Evolutionary conservation across 2,113 vertebrate species (phyloP), one percentile per base, ranked within the genome.

Genomic region (Myotis brandtii): DNA sequence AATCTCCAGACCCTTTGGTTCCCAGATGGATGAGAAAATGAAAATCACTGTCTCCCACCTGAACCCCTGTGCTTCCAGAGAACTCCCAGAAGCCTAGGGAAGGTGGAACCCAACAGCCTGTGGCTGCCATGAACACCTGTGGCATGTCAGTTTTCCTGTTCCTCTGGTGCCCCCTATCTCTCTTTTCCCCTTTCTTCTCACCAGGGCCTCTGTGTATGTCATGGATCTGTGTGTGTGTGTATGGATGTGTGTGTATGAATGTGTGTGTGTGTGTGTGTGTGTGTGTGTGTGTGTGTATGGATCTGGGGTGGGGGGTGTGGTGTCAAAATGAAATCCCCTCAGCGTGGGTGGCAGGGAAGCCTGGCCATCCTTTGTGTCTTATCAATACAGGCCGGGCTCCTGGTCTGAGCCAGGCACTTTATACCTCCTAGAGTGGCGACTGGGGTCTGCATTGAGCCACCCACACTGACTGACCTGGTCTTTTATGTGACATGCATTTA

Each of bases 401-500:
- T 52, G 56, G 67, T 77, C 93, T 75, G 50, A 52, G 69, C 76
- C 64, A 1, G 52, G 50, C 56, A 95, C 92, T 96, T 86, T 91
- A 43, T 86, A 69, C 67, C 86, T 91, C 80, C 84, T 32, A 6
- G n/a, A 89, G 66, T 94, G 80, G 70, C 72, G 92, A 79, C 20
- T 0, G 0, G 88, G 80, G 75, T 67, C 37, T 94, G 69, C 75
- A 27, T 46, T 0, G 4, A 94, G 89, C 93, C 83, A 93, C 92
- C 89, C 95, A 85, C 87, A 90, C 84, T 92, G 46, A 1, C 84
- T 93, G 96, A 95, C 90, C 90, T 93, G 80, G 46, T 96, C 94
- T 96, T 97, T 95, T 95, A 93, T 94, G 92, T 89, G 90, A 90
- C 90, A 90, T 30, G 18, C 84, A 96, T 93, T 95, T 70, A 48